A percentile compares a stretch with the other conserved stretches of the same genome.
These are phyloP conservation scores for Lasioglossum lativentre DNA, from an alignment of 2,888 invertebrate genomes.

Conservation along the genomic window DNA sequence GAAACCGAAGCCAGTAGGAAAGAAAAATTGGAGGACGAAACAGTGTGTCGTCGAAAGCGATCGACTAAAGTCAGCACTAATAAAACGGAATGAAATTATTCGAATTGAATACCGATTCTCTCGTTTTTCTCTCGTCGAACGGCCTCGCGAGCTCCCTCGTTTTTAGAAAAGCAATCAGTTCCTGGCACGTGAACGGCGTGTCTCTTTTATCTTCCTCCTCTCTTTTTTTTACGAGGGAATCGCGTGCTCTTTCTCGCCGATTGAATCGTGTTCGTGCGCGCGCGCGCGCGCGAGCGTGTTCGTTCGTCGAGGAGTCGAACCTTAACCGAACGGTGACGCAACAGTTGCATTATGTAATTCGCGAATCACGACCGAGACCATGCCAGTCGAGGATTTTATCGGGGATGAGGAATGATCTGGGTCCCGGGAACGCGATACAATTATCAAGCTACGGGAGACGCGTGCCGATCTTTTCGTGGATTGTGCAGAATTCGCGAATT, in stretches of 20 bases:
- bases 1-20: neutral
- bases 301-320: slow-evolving; percentile 17
- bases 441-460: neutral
- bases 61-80: neutral
- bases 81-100: neutral
- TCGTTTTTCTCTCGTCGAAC: neutral
- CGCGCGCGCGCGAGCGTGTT: neutral
- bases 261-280: slow-evolving; percentile 8
- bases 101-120: neutral
- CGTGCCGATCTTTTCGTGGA: neutral
- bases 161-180: slow-evolving; percentile 42
- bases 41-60: neutral
- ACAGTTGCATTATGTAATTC: slow-evolving; percentile 43
- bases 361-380: slow-evolving; percentile 32
- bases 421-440: slow-evolving; percentile 2
- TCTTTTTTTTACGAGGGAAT: neutral
- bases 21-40: neutral
- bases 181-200: slow-evolving; percentile 23
- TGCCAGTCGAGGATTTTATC: slow-evolving; percentile 50
- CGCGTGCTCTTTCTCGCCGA: slow-evolving; percentile 17
- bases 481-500: neutral
- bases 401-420: slow-evolving; percentile 25
- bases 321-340: slow-evolving; percentile 40
- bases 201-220: neutral
- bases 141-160: slow-evolving; percentile 18